A percentile compares a stretch with the other conserved stretches of the same genome.
Conservation (phyloP, 2,113 vertebrate genomes). For the Myanophis thanlyinensis region DNA sequence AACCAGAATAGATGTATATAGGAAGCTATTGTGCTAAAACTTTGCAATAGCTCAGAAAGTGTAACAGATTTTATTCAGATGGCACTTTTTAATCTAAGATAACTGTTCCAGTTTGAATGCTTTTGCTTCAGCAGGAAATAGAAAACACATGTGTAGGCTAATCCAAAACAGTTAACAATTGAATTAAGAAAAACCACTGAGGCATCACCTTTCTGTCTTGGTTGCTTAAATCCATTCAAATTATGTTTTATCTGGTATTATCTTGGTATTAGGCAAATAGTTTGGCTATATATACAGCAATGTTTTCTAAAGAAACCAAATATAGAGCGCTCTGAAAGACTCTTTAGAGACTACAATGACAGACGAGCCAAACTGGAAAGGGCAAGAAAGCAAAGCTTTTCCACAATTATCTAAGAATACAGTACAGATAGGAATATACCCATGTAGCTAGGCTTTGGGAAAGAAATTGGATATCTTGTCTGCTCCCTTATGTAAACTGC, state of each 20-base stretch:
- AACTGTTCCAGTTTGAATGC: constrained; percentile 10
- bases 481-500: not conserved
- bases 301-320: not conserved
- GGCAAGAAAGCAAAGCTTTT: not conserved
- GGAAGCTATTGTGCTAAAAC: constrained; percentile 28
- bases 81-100: not conserved
- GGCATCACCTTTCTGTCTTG: not conserved
- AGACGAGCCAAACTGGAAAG: not conserved
- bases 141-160: not conserved
- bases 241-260: not conserved
- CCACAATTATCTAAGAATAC: not conserved
- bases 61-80: not conserved
- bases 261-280: not conserved
- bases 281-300: not conserved
- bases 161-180: not conserved
- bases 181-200: not conserved
- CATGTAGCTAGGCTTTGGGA: not conserved
- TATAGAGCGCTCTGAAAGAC: not conserved
- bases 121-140: not conserved
- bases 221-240: not conserved
- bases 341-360: not conserved
- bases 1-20: not conserved
- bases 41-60: not conserved
- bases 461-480: not conserved
- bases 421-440: not conserved